Evolutionary conservation across 1,140 invertebrate species (phyloP).

Genomic region (Drosophila arizonae): DNA sequence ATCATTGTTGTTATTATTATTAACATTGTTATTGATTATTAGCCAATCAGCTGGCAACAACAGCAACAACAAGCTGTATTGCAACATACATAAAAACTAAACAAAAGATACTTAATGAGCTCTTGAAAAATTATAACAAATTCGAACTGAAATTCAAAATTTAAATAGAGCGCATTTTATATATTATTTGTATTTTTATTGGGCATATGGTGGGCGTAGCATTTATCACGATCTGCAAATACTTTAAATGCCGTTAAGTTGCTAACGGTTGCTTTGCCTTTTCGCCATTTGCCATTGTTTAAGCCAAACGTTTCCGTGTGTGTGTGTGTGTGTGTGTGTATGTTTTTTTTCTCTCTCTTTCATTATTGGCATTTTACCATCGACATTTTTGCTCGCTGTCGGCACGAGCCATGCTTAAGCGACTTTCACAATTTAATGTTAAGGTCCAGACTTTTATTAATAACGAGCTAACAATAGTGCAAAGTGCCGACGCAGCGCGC

Average conservation of each 20-base stretch:
- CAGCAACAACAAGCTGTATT: slow-evolving; percentile 1
- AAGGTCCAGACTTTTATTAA: slow-evolving; percentile 9
- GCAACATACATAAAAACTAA: slow-evolving; percentile 4
- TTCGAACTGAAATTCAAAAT: background rate
- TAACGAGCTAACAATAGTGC: slow-evolving; percentile 39
- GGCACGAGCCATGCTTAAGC: slow-evolving; percentile 54
- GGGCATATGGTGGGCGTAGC: slow-evolving; percentile 66
- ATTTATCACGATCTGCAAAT: slow-evolving; percentile 73
- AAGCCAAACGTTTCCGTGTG: background rate
- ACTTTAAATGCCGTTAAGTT: slow-evolving; percentile 55
- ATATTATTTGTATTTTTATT: slow-evolving; percentile 56
- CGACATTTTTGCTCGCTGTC: slow-evolving; percentile 40
- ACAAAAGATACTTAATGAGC: slow-evolving; percentile 23
- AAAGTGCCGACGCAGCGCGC: slow-evolving; percentile 12
- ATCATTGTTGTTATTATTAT: too few relatives aligned
- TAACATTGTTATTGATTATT: too few relatives aligned
- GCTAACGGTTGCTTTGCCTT: slow-evolving; percentile 39
- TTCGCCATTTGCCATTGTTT: slow-evolving; percentile 7
- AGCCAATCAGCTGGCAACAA: too few relatives aligned
- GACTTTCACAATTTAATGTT: slow-evolving; percentile 67
- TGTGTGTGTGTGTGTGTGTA: background rate
- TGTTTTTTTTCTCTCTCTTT: background rate
- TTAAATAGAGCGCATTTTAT: slow-evolving; percentile 29
- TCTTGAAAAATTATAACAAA: slow-evolving; percentile 45
- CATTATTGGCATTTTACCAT: slow-evolving; percentile 42